These are phyloP conservation scores for Acholoe squamosa DNA, from an alignment of 2,888 invertebrate genomes.

Conservation along the genomic window DNA sequence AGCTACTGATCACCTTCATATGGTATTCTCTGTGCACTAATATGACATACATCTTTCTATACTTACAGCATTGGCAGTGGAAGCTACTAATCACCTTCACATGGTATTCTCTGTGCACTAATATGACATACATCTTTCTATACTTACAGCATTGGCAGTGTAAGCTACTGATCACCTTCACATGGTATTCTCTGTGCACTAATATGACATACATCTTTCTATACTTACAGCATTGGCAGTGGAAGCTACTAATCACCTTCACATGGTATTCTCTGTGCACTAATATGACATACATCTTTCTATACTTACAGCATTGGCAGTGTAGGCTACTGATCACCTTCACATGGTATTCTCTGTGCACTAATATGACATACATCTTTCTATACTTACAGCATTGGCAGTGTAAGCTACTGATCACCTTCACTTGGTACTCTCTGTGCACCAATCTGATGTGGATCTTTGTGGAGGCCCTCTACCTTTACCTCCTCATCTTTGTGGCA, in stretches of 20 bases:
- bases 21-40: constrained; percentile 84
- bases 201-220: constrained; percentile 84
- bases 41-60: too few species aligned
- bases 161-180: constrained; percentile 87
- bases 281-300: neutral
- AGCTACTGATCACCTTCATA: too few species aligned
- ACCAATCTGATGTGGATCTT: constrained; percentile 90
- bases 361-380: constrained; percentile 85
- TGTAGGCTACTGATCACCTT: constrained; percentile 87
- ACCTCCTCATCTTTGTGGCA: constrained; percentile 88
- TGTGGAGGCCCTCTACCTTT: constrained; percentile 89
- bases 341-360: constrained; percentile 86
- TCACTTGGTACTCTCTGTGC: constrained; percentile 88
- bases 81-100: too few species aligned
- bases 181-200: too few species aligned
- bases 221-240: constrained; percentile 86
- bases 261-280: neutral
- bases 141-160: constrained; percentile 87
- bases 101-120: too few species aligned
- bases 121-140: too few species aligned
- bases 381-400: constrained; percentile 86
- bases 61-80: constrained; percentile 77
- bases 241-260: constrained; percentile 86
- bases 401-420: constrained; percentile 87
- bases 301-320: constrained; percentile 85